Evolutionary conservation across 2,797 vertebrate species (phyloP).

Genomic region (Melanotaenia trifasciata): DNA sequence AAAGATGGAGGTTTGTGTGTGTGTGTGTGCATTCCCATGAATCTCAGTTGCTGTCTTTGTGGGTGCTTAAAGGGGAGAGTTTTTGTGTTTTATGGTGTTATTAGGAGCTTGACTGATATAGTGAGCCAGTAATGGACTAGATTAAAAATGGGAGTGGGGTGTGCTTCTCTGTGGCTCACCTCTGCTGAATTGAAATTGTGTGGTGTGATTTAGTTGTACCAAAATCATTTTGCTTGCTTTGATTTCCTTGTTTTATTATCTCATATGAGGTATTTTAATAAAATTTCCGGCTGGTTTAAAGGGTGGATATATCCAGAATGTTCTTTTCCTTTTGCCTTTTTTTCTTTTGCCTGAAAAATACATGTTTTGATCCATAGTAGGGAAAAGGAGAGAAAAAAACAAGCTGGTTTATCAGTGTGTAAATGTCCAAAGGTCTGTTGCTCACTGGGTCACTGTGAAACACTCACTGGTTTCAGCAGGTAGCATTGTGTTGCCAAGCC

Average conservation of each 20-base stretch:
- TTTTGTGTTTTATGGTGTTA: slow-evolving; percentile 49
- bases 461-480: slow-evolving; percentile 41
- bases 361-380: neutral
- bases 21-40: slow-evolving; percentile 23
- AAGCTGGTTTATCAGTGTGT: slow-evolving; percentile 30
- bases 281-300: neutral
- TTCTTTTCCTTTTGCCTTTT: neutral
- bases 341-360: neutral
- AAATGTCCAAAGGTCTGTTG: slow-evolving; percentile 33
- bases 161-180: slow-evolving; percentile 28
- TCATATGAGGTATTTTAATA: slow-evolving; percentile 10
- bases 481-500: slow-evolving; percentile 49
- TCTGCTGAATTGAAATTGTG: slow-evolving; percentile 42
- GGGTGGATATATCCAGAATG: neutral
- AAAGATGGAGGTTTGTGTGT: slow-evolving; percentile 18
- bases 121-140: slow-evolving; percentile 40
- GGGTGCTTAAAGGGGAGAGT: slow-evolving; percentile 17
- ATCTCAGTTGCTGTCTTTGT: slow-evolving; percentile 46
- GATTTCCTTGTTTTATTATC: slow-evolving; percentile 29
- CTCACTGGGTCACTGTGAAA: slow-evolving; percentile 25
- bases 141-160: slow-evolving; percentile 38
- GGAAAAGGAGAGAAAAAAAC: neutral
- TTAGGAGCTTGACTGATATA: slow-evolving; percentile 48
- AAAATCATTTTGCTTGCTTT: slow-evolving; percentile 23
- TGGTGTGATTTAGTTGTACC: slow-evolving; percentile 30